A percentile compares a stretch with the other conserved stretches of the same genome.
phyloP scores from a whole-genome alignment of 2,797 vertebrate genomes.

The Gymnodraco acuticeps region DNA sequence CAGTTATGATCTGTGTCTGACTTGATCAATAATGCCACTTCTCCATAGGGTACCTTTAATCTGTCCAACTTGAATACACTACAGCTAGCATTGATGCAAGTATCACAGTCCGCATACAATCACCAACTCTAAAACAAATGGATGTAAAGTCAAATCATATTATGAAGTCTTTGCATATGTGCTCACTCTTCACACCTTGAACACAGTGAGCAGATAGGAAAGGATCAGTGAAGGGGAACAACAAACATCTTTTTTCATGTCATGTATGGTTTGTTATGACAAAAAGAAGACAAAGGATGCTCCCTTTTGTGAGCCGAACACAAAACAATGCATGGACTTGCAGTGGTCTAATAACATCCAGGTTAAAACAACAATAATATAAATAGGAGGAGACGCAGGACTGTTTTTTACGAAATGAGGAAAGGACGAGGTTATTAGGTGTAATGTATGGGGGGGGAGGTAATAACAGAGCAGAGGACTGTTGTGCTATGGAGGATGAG shows the following conservation, averaged over 20 bases:
- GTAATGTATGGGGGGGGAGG: constrained; percentile 83
- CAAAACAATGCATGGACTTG: constrained; percentile 45
- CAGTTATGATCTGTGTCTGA: not conserved
- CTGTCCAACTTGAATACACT: constrained; percentile 1
- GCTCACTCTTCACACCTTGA: constrained; percentile 38
- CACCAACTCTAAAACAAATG: constrained; percentile 41
- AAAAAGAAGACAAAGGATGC: constrained; percentile 40
- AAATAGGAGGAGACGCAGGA: constrained; percentile 36
- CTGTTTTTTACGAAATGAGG: constrained; percentile 74
- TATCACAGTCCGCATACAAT: constrained; percentile 35
- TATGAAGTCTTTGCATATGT: constrained; percentile 64
- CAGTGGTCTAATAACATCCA: constrained; percentile 65
- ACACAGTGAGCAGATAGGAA: constrained; percentile 61
- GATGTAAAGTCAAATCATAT: constrained; percentile 49
- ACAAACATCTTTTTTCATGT: constrained; percentile 11
- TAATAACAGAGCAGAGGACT: constrained; percentile 80
- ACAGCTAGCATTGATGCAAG: not conserved
- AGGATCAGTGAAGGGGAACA: constrained; percentile 48
- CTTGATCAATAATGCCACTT: not conserved
- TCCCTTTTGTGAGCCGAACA: constrained; percentile 38
- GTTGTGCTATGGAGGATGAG: constrained; percentile 82
- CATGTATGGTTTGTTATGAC: constrained; percentile 41
- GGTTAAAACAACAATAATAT: constrained; percentile 38
- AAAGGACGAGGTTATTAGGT: constrained; percentile 57
- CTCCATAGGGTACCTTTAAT: constrained; percentile 59